These are phyloP conservation scores for Aphodius sticticus DNA, from an alignment of 2,888 invertebrate species.

Conservation along the genomic window DNA sequence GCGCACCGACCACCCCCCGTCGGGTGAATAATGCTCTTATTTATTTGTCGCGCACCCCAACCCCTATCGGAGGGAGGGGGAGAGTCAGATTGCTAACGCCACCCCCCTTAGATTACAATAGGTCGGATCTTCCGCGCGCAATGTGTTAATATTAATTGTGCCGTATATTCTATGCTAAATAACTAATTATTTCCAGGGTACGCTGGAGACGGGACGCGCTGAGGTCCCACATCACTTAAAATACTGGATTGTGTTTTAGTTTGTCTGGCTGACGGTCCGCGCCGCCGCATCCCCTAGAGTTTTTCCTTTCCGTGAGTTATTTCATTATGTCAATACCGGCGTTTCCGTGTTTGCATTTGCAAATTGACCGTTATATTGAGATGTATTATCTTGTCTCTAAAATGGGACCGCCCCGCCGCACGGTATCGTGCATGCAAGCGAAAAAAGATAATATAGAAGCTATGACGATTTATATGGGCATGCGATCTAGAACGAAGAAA, in stretches of 20 bases:
- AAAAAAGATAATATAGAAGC: too few relatives aligned
- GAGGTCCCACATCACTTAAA: slow-evolving; percentile 52
- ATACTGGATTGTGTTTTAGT: slow-evolving; percentile 52
- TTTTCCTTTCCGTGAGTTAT: slow-evolving; percentile 38
- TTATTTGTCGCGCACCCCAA: slow-evolving; percentile 49
- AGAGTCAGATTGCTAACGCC: slow-evolving; percentile 34
- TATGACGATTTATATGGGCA: too few relatives aligned
- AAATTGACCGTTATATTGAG: slow-evolving; percentile 32
- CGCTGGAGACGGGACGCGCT: slow-evolving; percentile 51
- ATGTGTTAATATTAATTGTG: slow-evolving; percentile 53
- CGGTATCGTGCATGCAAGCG: neutral
- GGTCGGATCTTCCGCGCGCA: slow-evolving; percentile 22
- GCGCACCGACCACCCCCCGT: slow-evolving; percentile 37
- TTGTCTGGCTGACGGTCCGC: slow-evolving; percentile 42
- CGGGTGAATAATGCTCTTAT: slow-evolving; percentile 47
- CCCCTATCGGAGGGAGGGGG: neutral
- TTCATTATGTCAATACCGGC: slow-evolving; percentile 36
- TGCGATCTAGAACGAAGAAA: too few relatives aligned
- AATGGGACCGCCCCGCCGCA: neutral
- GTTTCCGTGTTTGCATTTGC: slow-evolving; percentile 35
- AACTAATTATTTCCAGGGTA: slow-evolving; percentile 54
- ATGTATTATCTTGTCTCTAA: neutral
- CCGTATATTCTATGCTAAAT: slow-evolving; percentile 53
- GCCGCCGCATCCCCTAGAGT: slow-evolving; percentile 35
- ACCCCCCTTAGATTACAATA: slow-evolving; percentile 25